Base-by-base conservation (phyloP, 2,888 invertebrate species). In the Trichogramma dendrolimi region DNA sequence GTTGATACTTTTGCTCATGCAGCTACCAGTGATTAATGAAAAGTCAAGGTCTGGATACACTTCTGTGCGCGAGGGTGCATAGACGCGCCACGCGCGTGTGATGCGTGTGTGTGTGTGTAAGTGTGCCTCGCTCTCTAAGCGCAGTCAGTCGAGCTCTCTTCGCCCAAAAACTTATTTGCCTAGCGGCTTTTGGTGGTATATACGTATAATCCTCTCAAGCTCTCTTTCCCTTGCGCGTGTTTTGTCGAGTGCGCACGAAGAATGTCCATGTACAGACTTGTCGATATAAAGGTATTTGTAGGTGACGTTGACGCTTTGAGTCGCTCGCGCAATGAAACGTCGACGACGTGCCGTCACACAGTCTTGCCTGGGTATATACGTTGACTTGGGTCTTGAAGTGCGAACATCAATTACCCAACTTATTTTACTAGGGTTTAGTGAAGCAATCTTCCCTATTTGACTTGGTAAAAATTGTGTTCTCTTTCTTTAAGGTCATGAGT, bases 21-120 rank as follows among this genome's bases (percentile, higher is more conserved):
- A 58, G 55, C n/a, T 42, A 38, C 44, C 49, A 65, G 75, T 79
- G 79, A 79, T 79, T 79, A 79, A 79, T 79, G 79, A 77, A 75
- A 75, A 78, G 76, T 75, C 75, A 76, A 76, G 77, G 76, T 76
- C 77, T 75, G 72, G 72, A 27, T 27, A 27, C 72, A 75, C 75
- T 75, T 71, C 73, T 73, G 72, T 71, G 71, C 70, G 68, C 40
- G 53, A 57, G 43, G 42, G 10, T 27, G 11, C 46, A 46, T 10
- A 46, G 10, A 47, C 54, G 50, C 61, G 11, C 27, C 27, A 27
- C 27, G 2, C 27, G 27, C 27, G 27, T 27, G 27, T 27, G 1
- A 27, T 27, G 27, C 27, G 27, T 2, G 27, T 27, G 27, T 27
- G 27, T 27, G 27, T 14, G 2, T 27, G 27, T 27, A 27, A 27